Percentiles rank a stretch among this genome's conserved stretches.
These are phyloP conservation scores for Lepus oiostolus DNA, from an alignment of 2,797 vertebrate genomes.

Conservation along the genomic window DNA sequence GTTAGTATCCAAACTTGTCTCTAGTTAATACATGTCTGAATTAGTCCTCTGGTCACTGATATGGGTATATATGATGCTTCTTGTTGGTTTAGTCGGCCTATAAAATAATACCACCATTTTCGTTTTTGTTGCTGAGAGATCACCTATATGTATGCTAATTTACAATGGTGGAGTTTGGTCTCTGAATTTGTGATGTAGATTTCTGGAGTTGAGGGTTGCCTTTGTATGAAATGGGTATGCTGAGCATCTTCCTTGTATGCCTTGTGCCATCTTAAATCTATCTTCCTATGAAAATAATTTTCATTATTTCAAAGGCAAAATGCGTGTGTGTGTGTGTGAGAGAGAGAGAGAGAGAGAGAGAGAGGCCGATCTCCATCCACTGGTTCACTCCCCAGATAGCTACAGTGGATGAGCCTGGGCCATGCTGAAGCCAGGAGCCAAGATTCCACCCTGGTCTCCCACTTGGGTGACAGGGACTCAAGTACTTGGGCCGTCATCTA, in stretches of 20 bases:
- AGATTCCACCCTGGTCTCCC: too few species aligned
- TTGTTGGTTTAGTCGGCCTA: slow-evolving; percentile 29
- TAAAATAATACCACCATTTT: neutral
- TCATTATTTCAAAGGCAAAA: too few species aligned
- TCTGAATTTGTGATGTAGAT: neutral
- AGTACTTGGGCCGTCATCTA: too few species aligned
- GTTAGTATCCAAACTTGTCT: neutral
- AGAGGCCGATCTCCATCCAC: too few species aligned
- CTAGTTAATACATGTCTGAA: slow-evolving; percentile 41
- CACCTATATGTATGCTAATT: neutral
- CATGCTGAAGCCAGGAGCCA: too few species aligned
- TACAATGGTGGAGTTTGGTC: neutral
- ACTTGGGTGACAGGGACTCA: too few species aligned
- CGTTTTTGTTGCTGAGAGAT: neutral
- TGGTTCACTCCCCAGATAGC: too few species aligned
- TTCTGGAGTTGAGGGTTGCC: neutral
- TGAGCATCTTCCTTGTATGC: neutral
- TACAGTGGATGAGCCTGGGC: too few species aligned
- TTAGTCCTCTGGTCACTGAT: slow-evolving; percentile 11
- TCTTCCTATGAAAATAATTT: slow-evolving; percentile 39
- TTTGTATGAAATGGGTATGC: neutral
- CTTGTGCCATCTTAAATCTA: neutral
- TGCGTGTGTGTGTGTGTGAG: too few species aligned
- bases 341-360: too few species aligned
- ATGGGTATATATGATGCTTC: slow-evolving; percentile 54